Base-by-base conservation (phyloP, 2,888 invertebrate species). In the Trissoscelio sp. region DNA sequence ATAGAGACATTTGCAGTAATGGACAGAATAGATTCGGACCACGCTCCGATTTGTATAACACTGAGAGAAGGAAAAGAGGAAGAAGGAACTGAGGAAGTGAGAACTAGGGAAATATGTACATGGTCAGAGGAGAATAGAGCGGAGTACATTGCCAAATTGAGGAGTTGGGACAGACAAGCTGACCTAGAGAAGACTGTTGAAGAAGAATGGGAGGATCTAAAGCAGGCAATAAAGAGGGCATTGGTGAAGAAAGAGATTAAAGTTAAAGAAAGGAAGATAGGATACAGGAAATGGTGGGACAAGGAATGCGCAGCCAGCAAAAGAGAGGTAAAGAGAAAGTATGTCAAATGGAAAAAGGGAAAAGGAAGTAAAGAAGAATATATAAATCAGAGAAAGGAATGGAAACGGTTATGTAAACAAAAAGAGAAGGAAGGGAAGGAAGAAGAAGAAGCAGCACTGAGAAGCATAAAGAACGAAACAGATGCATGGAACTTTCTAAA, bases 401-500 rank as follows among this genome's bases (percentile, higher is more conserved):
- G 48, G 58, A 72, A 18, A 48, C 3, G 9, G 14, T 7, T 16
- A 1, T 58, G 58, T 11, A 58, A 28, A 14, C 28, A 37, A 20
- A 72, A 37, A 14, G 58, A 72, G 11, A 58, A n/a, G 12, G 24
- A 37, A n/a, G 11, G 9, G 11, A 72, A 39, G 31, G 39, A 37
- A 16, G 22, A 39, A 12, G 70, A 70, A 34, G 58, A 28, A 34
- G 57, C 55, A 12, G 44, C 22, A 18, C 28, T 69, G 31, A 55
- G 69, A 28, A 55, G 55, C 31, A 31, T 55, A 14, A 69, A 44
- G 12, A 42, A 42, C 22, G 53, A 53, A 7, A 24, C 12, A 0
- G 24, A 69, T 11, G 37, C 24, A 18, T 70, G 70, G 70, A 20
- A 12, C 34, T 69, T 55, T 20, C 11, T 69, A 46, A 57, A 57